Base-by-base conservation (phyloP, 1,140 invertebrate genomes). In the Bombus impatiens region DNA sequence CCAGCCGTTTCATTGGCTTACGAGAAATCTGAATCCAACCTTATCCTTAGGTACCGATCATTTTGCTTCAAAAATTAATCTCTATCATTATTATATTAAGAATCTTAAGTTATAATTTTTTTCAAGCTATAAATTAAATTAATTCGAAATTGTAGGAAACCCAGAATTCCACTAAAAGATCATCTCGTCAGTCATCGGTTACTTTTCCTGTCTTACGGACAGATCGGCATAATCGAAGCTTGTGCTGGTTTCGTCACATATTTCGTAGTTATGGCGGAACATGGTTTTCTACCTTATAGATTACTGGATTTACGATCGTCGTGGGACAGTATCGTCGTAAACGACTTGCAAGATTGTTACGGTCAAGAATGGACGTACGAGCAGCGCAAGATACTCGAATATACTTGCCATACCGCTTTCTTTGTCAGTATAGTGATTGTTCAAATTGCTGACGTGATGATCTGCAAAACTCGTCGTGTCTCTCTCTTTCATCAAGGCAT, bases 1-100 rank as follows among this genome's bases (percentile, higher is more conserved):
- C 99, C 99, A 93, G 99, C 99, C 92, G 99, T 99, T 95, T 99
- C 99, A 86, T 96, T 99, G 94, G 99, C 99, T 92, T 99, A 99
- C 96, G 99, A 99, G 96, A 96, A 97, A 95, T 98, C 99, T 81
- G 99, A 99, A 95, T 98, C 98, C 90, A 99, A 99, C 96, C 99
- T 99, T 95, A 99, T 99, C 99, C 97, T 97, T 35, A 92, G 92
- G 93, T 93, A 74, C 12, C 42, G 32, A 85, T 57, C 5, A n/a
- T 13, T n/a, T 18, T 18, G 12, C 1, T 22, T n/a, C 18, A 2
- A 62, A n/a, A 57, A 3, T 62, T 25, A n/a, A 42, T 32, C 13
- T 32, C 5, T 67, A 18, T 18, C 13, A 1, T 32, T 32, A 2
- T 67, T 18, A 67, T 5, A 32, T 18, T 32, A 32, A 1, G n/a